phyloP scores from a whole-genome alignment of 2,797 vertebrate species.

The Miichthys miiuy region DNA sequence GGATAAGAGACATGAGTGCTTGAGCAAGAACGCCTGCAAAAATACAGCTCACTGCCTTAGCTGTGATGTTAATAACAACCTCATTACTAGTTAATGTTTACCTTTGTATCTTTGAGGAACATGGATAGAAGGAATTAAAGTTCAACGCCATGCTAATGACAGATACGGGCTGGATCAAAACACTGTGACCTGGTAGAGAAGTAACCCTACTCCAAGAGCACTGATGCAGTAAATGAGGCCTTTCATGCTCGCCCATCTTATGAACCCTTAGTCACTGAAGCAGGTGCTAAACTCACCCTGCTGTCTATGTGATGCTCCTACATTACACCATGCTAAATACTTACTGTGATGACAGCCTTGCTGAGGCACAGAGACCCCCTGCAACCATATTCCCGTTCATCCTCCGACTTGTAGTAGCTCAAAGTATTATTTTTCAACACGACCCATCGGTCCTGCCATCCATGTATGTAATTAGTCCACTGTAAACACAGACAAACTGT shows the following conservation, averaged over 20 bases:
- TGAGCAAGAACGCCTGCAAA: constrained; percentile 26
- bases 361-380: constrained; percentile 97
- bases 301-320: not conserved
- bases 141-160: constrained; percentile 21
- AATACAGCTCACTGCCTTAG: constrained; percentile 24
- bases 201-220: constrained; percentile 26
- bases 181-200: not conserved
- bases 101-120: constrained; percentile 41
- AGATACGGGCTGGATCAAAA: constrained; percentile 25
- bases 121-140: constrained; percentile 39
- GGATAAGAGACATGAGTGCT: constrained; percentile 16
- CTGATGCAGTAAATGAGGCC: constrained; percentile 14
- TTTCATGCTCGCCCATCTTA: not conserved
- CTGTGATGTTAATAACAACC: constrained; percentile 44
- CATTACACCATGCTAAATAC: constrained; percentile 52
- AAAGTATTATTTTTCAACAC: constrained; percentile 94
- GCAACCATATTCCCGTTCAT: constrained; percentile 97
- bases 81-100: constrained; percentile 71
- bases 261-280: constrained; percentile 3
- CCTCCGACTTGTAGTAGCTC: constrained; percentile 98
- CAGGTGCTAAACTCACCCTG: constrained; percentile 26
- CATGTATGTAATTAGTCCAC: constrained; percentile 99
- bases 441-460: constrained; percentile 99
- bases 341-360: constrained; percentile 97
- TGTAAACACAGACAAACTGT: constrained; percentile 69